Conservation (phyloP, 2,113 vertebrate species). For the Pionites leucogaster region DNA sequence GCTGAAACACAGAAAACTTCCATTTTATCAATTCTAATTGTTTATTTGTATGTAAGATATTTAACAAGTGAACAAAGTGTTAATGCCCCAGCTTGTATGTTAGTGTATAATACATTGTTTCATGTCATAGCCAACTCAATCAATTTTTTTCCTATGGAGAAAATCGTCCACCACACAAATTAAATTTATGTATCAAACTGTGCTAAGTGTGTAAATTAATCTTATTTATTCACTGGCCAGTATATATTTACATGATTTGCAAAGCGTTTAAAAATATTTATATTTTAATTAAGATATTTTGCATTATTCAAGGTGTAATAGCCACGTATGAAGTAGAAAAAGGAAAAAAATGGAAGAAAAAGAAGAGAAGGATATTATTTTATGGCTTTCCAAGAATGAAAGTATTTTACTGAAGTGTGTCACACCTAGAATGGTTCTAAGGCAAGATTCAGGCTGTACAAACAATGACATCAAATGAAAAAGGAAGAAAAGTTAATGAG, state of each 20-base stretch:
- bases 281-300: neutral
- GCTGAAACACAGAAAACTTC: neutral
- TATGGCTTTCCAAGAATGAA: neutral
- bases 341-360: accelerated
- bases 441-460: neutral
- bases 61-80: neutral
- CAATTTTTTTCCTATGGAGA: neutral
- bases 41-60: neutral
- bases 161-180: neutral
- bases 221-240: neutral
- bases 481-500: neutral
- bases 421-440: neutral
- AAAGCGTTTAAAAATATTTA: neutral
- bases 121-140: neutral
- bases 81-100: neutral
- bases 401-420: neutral
- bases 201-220: neutral
- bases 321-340: neutral
- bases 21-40: neutral
- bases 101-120: accelerated
- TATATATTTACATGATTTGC: neutral
- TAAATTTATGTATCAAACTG: neutral
- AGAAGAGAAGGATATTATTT: neutral
- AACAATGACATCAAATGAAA: neutral
- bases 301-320: neutral